phyloP scores from a whole-genome alignment of 2,113 vertebrate genomes.

The Myotis davidii region DNA sequence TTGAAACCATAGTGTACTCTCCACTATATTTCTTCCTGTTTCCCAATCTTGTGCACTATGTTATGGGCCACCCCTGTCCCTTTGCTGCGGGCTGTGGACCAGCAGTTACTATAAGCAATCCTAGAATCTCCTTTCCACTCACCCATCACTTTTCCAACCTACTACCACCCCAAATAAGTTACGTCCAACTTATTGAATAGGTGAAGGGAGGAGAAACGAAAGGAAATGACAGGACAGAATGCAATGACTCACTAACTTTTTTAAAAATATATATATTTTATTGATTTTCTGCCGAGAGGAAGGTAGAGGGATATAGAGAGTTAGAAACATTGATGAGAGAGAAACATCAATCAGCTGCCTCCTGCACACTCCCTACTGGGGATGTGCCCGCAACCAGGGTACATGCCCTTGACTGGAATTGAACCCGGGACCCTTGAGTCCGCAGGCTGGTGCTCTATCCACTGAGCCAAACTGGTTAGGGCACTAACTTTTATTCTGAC shows the following conservation, averaged over 20 bases:
- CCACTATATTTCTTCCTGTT: neutral
- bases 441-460: too few relatives aligned
- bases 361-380: too few relatives aligned
- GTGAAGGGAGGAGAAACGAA: neutral
- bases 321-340: too few relatives aligned
- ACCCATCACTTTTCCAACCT: neutral
- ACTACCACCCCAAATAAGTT: neutral
- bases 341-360: too few relatives aligned
- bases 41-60: neutral
- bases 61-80: too few relatives aligned
- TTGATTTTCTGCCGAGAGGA: too few relatives aligned
- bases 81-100: neutral
- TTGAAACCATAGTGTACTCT: neutral
- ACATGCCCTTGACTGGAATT: too few relatives aligned
- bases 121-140: neutral
- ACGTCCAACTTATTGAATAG: neutral
- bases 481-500: neutral
- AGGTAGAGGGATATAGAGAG: too few relatives aligned
- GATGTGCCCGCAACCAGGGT: too few relatives aligned
- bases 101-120: neutral
- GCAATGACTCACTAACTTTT: neutral
- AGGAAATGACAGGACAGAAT: neutral
- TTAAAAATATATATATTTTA: too few relatives aligned
- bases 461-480: too few relatives aligned
- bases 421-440: too few relatives aligned